Base-by-base conservation (phyloP, 2,888 invertebrate species). In the Thereva nobilitata region DNA sequence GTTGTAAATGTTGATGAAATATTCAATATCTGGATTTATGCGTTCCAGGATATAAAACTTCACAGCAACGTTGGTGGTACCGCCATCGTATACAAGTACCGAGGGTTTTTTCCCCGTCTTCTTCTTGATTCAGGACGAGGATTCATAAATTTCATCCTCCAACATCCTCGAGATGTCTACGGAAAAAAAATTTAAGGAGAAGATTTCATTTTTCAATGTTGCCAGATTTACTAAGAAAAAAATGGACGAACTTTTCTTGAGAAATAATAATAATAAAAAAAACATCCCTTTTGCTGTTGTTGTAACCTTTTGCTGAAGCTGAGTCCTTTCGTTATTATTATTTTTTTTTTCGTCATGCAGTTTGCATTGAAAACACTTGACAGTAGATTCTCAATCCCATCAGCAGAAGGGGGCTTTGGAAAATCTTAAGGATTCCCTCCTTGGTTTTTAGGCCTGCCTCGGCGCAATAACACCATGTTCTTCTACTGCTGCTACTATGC, bases 11-110 rank as follows among this genome's bases (percentile, higher is more conserved):
- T 67, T 67, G 68, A 69, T 69, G 64, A 66, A 69, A 69, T 66
- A 69, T 69, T 69, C 67, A 68, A 68, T 68, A 68, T 59, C 56
- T 64, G 68, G 63, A 69, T 67, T 69, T 69, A 67, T 66, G 67
- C 45, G 61, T 66, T 59, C 45, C 50, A 61, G 57, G 67, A 56
- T 69, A 64, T 57, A 67, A 64, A 56, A 66, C 65, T 59, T 53
- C 52, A 55, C 67, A 53, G 44, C 52, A 61, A 54, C 54, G 45
- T 45, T 40, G 53, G 37, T 37, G 41, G 53, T 44, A 42, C 5
- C 34, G 40, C 54, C 52, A 54, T 52, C 54, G 23, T 23, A 23
- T 23, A 23, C 23, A 23, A 23, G 23, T 23, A 23, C 23, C 23
- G 23, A 23, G 23, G 23, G 23, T 23, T 23, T 23, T 23, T 23